Base-by-base conservation (phyloP, 2,113 vertebrate species). In the Eolophus roseicapilla region DNA sequence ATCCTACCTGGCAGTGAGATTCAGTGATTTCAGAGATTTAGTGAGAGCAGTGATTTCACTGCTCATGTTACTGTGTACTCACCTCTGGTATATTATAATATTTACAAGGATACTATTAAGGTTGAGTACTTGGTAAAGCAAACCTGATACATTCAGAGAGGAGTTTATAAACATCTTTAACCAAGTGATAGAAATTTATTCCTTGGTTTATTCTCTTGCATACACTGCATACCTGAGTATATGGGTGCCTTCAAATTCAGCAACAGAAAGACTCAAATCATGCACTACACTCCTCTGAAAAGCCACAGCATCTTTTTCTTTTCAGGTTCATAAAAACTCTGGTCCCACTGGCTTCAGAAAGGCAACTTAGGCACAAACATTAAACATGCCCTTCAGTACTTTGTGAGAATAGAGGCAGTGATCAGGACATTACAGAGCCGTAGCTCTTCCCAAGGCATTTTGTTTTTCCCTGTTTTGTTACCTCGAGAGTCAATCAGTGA, bases 41-140 rank as follows among this genome's bases (percentile, higher is more conserved):
- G 41, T 41, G 41, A 41, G 41, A 41, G 39, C 39, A 41, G 39
- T 41, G 39, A 41, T 43, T 84, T 53, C 77, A 68, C 25, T 6
- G 7, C 47, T 28, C n/a, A 7, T 1, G 1, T 11, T 29, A 43
- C 23, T 4, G 6, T 64, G 39, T 7, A 35, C 8, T 37, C 1
- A 49, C 49, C 44, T 68, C 59, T 29, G 8, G 6, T 15, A 3
- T 4, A 9, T n/a, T 86, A 70, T 35, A n/a, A 29, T 63, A 7
- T 49, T 37, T 39, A 55, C 33, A 29, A 73, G n/a, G 43, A 59
- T 13, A 21, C 6, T n/a, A 13, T 60, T 55, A 33, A 71, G 25
- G 43, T 3, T 57, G 63, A 41, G 25, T 39, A 1, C 55, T 60
- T 49, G 31, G 31, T 28, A 70, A 80, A 94, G 41, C 46, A 80